Evolutionary conservation across 2,888 invertebrate genomes (phyloP).

Genomic region (Microctonus aethiopoides): DNA sequence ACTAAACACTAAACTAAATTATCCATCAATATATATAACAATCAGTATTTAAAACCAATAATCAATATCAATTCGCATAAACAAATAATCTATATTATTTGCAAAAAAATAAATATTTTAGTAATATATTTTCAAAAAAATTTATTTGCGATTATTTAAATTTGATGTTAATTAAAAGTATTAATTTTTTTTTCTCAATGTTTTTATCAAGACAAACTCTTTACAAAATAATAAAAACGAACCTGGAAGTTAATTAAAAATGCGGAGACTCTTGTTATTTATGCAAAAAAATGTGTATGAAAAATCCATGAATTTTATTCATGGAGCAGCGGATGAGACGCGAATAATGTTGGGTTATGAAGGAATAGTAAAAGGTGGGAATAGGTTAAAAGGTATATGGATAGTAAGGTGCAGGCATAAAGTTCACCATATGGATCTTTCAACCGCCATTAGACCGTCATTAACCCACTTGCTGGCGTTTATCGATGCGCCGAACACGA

Average conservation of each 20-base stretch:
- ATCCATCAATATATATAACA: too few relatives aligned
- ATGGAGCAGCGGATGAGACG: conserved; percentile 28
- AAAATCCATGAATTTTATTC: conserved; percentile 37
- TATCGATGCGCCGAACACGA: conserved; percentile 38
- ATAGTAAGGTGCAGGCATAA: conserved; percentile 4
- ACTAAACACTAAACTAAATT: too few relatives aligned
- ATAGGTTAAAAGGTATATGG: conserved; percentile 14
- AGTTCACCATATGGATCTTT: background rate
- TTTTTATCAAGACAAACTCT: background rate
- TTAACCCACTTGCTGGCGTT: conserved; percentile 43
- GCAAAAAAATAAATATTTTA: too few relatives aligned
- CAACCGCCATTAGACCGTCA: conserved; percentile 40
- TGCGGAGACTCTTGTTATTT: conserved; percentile 38
- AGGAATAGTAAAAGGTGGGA: conserved; percentile 2
- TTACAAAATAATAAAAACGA: background rate
- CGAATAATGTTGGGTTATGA: background rate
- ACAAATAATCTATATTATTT: too few relatives aligned
- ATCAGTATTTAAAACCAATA: too few relatives aligned
- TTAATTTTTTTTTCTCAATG: too few relatives aligned
- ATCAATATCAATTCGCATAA: too few relatives aligned
- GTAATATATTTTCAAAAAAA: too few relatives aligned
- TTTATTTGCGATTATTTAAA: too few relatives aligned
- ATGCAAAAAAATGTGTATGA: conserved; percentile 27
- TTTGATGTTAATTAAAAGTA: too few relatives aligned
- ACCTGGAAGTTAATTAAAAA: conserved; percentile 19